phyloP scores from a whole-genome alignment of 2,797 vertebrate species.

The Pipistrellus kuhlii region DNA sequence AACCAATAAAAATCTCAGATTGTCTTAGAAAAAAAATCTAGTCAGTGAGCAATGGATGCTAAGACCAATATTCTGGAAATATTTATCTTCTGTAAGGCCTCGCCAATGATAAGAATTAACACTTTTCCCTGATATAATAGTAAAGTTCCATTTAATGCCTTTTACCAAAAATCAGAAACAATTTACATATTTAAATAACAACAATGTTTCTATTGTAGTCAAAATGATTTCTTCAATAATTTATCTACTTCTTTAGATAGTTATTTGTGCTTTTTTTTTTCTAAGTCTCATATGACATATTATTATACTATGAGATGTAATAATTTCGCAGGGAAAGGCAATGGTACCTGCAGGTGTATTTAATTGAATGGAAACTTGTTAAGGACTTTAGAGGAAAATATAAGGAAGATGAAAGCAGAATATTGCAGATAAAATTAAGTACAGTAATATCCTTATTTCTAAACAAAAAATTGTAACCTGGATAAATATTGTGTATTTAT shows the following conservation, averaged over 20 bases:
- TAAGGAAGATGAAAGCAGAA: background rate
- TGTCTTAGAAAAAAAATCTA: conserved; percentile 34
- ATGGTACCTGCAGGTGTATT: background rate
- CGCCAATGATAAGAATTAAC: background rate
- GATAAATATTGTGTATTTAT: background rate
- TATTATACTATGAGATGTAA: background rate
- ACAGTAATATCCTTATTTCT: background rate
- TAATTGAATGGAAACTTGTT: background rate
- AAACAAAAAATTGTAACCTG: background rate
- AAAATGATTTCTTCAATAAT: background rate
- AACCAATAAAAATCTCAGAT: background rate
- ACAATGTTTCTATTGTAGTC: background rate
- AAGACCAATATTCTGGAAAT: conserved; percentile 9
- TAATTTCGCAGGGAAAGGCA: background rate
- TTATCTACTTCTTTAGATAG: background rate
- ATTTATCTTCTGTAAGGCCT: background rate
- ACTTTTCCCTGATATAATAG: background rate
- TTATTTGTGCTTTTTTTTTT: background rate
- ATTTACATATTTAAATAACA: background rate
- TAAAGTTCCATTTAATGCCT: background rate
- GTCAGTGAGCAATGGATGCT: background rate
- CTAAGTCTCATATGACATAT: background rate
- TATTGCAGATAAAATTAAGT: conserved; percentile 9
- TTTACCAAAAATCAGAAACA: conserved; percentile 1
- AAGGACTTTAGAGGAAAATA: background rate